Evolutionary conservation across 2,113 vertebrate genomes (phyloP).

Genomic region (Scophthalmus maximus): DNA sequence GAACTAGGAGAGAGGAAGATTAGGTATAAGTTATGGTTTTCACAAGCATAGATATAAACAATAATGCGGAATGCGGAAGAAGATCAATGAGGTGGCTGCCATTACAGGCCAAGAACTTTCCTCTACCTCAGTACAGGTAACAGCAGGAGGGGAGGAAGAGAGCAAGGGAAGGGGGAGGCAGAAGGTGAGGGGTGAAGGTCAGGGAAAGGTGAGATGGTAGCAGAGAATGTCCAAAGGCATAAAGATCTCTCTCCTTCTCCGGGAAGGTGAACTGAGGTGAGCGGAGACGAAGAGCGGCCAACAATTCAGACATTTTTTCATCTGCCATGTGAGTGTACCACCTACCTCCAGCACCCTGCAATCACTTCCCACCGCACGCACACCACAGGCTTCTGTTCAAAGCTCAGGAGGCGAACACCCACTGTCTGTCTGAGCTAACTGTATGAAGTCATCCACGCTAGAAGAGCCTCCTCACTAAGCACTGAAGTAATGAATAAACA

Average conservation of each 20-base stretch:
- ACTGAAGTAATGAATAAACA: slow-evolving; percentile 17
- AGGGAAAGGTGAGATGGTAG: slow-evolving; percentile 2
- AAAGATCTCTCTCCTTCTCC: neutral
- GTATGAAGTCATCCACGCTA: slow-evolving; percentile 58
- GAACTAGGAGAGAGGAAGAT: slow-evolving; percentile 20
- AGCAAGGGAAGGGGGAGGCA: neutral
- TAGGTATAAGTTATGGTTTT: neutral
- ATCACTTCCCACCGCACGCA: slow-evolving; percentile 50
- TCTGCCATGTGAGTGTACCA: neutral
- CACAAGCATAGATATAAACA: neutral
- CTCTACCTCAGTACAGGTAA: neutral
- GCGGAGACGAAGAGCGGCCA: neutral
- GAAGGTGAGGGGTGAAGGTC: slow-evolving; percentile 13
- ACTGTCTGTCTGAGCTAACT: slow-evolving; percentile 51
- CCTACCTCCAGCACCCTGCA: slow-evolving; percentile 28
- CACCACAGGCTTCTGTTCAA: slow-evolving; percentile 47
- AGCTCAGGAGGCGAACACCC: slow-evolving; percentile 51
- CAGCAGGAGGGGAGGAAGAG: slow-evolving; percentile 17
- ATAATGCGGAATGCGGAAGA: slow-evolving; percentile 3
- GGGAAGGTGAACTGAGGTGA: slow-evolving; percentile 35
- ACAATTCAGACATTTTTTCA: neutral
- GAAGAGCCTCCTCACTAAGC: slow-evolving; percentile 6
- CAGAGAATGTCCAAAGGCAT: neutral
- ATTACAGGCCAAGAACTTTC: slow-evolving; percentile 25
- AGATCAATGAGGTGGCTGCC: slow-evolving; percentile 3